Base-by-base conservation (phyloP, 2,113 vertebrate genomes). In the Camelus dromedarius region DNA sequence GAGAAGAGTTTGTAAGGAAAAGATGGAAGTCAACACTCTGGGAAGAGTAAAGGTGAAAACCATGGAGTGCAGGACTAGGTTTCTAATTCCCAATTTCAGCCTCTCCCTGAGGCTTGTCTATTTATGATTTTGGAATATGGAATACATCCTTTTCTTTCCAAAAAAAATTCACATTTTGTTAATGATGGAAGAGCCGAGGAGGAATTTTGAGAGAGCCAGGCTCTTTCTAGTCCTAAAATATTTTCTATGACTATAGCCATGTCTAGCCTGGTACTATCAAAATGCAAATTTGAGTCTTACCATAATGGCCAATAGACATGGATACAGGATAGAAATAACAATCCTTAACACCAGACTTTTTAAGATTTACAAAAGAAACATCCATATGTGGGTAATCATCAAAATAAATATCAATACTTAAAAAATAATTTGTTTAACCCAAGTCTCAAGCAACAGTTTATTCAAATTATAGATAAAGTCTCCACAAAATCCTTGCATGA, bases 381-480 rank as follows among this genome's bases (percentile, higher is more conserved):
- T 54, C 89, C 56, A 66, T 96, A 66, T 24, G 50, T 72, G 56
- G 6, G 6, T 67, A 83, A 8, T 32, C 80, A 79, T 90, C 56
- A 73, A 90, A 8, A 82, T 62, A 95, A 75, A 22, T 48, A 91
- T 84, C 50, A 69, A 85, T 35, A 72, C 12, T 86, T 76, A 90
- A 77, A 67, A 96, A 98, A 52, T 1, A 92, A 79, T 54, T 30
- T 64, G 24, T 83, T 73, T 76, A 93, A 60, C 0, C 0, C 48
- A 77, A 97, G 48, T 81, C 42, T 83, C 35, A 77, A 70, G 62
- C 35, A 96, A 62, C 28, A 58, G 46, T 62, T 76, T 95, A 52
- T 97, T 97, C 35, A 96, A 93, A 79, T 58, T 94, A 48, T 20
- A 97, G 64, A 76, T 84, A 73, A 96, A 96, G 69, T 80, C 50